phyloP scores from a whole-genome alignment of 1,140 invertebrate species.

The Pseudomyrmex cubaensis region DNA sequence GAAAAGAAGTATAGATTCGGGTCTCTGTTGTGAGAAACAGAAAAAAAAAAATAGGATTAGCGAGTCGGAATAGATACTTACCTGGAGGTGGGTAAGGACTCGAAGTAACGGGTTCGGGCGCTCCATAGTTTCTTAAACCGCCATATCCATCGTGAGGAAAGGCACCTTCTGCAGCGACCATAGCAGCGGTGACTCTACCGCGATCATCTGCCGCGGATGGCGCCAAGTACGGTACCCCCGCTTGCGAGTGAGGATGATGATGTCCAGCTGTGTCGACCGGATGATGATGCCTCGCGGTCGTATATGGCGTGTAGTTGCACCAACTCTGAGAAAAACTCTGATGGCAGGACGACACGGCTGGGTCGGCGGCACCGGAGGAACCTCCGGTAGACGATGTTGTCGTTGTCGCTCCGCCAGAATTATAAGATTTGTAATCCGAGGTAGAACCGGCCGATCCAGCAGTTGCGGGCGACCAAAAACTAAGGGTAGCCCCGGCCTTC shows the following conservation, averaged over 20 bases:
- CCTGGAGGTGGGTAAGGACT: constrained; percentile 93
- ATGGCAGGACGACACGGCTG: constrained; percentile 88
- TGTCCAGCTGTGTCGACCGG: constrained; percentile 85
- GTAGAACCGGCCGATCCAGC: constrained; percentile 83
- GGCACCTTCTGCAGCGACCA: constrained; percentile 88
- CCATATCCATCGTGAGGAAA: constrained; percentile 92
- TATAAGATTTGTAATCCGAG: constrained; percentile 88
- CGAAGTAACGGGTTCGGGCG: constrained; percentile 90
- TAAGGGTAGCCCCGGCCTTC: constrained; percentile 89
- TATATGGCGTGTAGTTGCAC: constrained; percentile 91
- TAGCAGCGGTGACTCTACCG: constrained; percentile 86
- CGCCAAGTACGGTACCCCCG: constrained; percentile 87
- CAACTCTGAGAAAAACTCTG: constrained; percentile 90
- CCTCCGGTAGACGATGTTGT: constrained; percentile 87
- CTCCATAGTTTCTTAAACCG: constrained; percentile 89
- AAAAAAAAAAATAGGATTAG: background rate
- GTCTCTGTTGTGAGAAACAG: background rate
- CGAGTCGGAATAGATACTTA: constrained; percentile 83
- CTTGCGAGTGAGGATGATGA: constrained; percentile 85
- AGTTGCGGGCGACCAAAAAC: constrained; percentile 88
- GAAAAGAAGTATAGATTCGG: background rate
- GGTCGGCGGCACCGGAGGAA: constrained; percentile 85
- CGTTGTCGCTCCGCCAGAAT: constrained; percentile 83
- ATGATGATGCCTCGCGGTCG: constrained; percentile 86
- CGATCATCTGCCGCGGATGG: constrained; percentile 88